A percentile compares a stretch with the other conserved stretches of the same genome.
phyloP scores from a whole-genome alignment of 2,797 vertebrate species.

The Chromis chromis region DNA sequence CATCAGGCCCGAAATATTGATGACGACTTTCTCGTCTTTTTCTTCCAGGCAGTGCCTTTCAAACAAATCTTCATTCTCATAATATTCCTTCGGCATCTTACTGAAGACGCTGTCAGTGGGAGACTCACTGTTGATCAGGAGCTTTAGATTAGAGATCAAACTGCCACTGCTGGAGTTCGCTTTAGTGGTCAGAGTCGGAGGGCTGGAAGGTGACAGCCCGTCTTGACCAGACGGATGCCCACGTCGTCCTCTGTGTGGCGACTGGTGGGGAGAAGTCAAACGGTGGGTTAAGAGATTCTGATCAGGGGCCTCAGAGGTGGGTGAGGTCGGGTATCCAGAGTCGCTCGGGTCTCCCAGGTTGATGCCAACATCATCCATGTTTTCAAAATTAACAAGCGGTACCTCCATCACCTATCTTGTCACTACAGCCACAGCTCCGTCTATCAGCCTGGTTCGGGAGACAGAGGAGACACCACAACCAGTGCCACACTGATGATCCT shows the following conservation, averaged over 20 bases:
- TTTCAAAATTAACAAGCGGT: conserved; percentile 94
- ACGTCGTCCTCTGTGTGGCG: conserved; percentile 71
- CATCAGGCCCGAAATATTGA: conserved; percentile 95
- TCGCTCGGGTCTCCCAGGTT: conserved; percentile 89
- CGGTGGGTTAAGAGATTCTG: conserved; percentile 74
- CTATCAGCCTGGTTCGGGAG: conserved; percentile 69
- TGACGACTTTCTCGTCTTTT: conserved; percentile 92
- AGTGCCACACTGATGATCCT: conserved; percentile 61
- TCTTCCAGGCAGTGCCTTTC: conserved; percentile 87
- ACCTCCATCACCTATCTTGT: conserved; percentile 91
- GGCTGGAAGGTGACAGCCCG: conserved; percentile 70
- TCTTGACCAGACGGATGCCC: conserved; percentile 67
- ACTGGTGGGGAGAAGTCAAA: conserved; percentile 74
- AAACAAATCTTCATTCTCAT: conserved; percentile 84
- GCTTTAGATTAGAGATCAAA: conserved; percentile 90
- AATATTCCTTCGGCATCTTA: conserved; percentile 87
- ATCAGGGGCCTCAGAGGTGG: conserved; percentile 80
- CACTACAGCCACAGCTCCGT: conserved; percentile 78
- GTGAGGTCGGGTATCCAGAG: conserved; percentile 87
- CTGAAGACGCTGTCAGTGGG: conserved; percentile 91
- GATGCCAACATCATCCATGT: conserved; percentile 90
- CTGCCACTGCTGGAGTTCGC: conserved; percentile 87
- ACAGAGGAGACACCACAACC: conserved; percentile 59
- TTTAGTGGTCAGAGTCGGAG: conserved; percentile 81
- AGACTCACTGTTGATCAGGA: conserved; percentile 88